Conservation (phyloP, 2,797 vertebrate genomes). For the Coluber constrictor region DNA sequence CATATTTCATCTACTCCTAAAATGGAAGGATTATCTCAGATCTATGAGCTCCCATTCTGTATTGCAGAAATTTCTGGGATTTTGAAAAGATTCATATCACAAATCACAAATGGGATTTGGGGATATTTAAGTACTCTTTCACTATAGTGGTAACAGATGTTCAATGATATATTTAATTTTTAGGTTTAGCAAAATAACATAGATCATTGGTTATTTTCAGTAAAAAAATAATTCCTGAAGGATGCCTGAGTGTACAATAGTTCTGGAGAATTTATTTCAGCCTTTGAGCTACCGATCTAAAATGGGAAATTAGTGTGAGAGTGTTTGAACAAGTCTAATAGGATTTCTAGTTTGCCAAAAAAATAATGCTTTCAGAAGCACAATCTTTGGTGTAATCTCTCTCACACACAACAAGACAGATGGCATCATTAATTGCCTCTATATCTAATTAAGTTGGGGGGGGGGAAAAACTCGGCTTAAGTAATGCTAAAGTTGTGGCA, state of each 20-base stretch:
- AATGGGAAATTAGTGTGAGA: slow-evolving; percentile 43
- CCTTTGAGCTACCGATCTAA: slow-evolving; percentile 53
- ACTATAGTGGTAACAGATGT: slow-evolving; percentile 67
- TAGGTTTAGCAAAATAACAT: slow-evolving; percentile 63
- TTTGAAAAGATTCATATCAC: slow-evolving; percentile 62
- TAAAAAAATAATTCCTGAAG: slow-evolving; percentile 48
- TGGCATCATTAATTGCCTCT: slow-evolving; percentile 79
- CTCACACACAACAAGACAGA: slow-evolving; percentile 73
- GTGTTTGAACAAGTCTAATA: slow-evolving; percentile 39
- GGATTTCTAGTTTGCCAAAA: slow-evolving; percentile 65
- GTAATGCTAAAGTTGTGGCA: slow-evolving; percentile 61
- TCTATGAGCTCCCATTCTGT: slow-evolving; percentile 19
- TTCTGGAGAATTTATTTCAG: slow-evolving; percentile 49
- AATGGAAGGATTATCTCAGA: not conserved
- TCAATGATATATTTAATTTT: slow-evolving; percentile 64
- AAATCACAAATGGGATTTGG: slow-evolving; percentile 39
- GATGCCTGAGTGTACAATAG: slow-evolving; percentile 36
- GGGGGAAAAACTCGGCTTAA: slow-evolving; percentile 65
- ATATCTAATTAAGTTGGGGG: slow-evolving; percentile 71
- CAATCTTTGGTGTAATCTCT: slow-evolving; percentile 64
- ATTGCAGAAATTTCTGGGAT: slow-evolving; percentile 59
- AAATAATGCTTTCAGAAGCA: slow-evolving; percentile 57
- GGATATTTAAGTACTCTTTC: slow-evolving; percentile 62
- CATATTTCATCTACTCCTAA: not conserved
- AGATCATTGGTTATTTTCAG: slow-evolving; percentile 67